Conservation (phyloP, 2,888 invertebrate species). For the Anagyrus pseudococci region DNA sequence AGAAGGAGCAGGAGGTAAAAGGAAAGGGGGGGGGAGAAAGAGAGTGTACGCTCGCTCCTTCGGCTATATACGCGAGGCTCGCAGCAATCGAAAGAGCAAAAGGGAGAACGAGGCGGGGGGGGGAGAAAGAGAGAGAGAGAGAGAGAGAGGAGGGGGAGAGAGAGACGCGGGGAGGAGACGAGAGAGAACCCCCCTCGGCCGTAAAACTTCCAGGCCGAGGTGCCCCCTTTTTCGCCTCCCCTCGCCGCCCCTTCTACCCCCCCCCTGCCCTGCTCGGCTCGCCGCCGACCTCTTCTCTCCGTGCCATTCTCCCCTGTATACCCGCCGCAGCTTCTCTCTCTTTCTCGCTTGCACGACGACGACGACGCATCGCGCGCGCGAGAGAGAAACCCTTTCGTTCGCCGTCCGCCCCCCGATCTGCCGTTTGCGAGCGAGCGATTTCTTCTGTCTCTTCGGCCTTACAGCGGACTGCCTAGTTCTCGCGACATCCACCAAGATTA, state of each 20-base stretch:
- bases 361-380: too few relatives aligned
- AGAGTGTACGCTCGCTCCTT: constrained; percentile 19
- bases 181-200: constrained; percentile 31
- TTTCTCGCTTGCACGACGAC: too few relatives aligned
- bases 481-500: constrained; percentile 60
- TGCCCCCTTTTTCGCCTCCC: constrained; percentile 21
- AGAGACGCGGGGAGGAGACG: constrained; percentile 19
- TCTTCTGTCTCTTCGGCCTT: constrained; percentile 61
- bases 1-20: background rate
- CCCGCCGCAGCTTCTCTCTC: too few relatives aligned
- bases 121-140: constrained; percentile 7
- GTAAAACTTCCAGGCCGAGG: constrained; percentile 43
- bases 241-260: too few relatives aligned
- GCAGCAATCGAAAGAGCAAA: constrained; percentile 16
- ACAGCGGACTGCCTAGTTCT: constrained; percentile 56
- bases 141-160: constrained; percentile 12
- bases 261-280: background rate
- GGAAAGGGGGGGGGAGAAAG: constrained; percentile 7
- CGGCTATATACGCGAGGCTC: too few relatives aligned
- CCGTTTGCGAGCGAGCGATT: constrained; percentile 41
- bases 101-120: background rate
- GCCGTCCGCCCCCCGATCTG: background rate
- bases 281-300: background rate
- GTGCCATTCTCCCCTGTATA: background rate
- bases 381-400: constrained; percentile 9